Evolutionary conservation across 2,888 invertebrate genomes (phyloP).

Genomic region (Hypomecis punctinalis): DNA sequence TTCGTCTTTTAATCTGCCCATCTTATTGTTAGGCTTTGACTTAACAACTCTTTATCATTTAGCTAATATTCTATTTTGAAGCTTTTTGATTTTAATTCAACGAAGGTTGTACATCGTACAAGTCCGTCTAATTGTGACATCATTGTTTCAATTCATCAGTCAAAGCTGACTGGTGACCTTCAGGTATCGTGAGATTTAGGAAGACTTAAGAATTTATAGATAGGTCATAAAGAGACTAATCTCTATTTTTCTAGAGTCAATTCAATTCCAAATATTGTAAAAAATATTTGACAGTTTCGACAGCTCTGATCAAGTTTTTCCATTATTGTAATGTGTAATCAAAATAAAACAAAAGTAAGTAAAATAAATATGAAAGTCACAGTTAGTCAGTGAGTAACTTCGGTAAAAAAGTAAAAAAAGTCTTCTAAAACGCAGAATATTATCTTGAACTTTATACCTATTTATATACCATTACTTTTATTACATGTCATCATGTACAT

Average conservation of each 20-base stretch:
- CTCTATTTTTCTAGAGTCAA: neutral
- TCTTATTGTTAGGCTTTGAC: neutral
- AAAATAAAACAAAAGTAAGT: no score
- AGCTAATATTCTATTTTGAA: neutral
- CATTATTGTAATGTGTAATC: no score
- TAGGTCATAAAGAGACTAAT: conserved; percentile 2
- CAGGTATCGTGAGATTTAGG: conserved; percentile 49
- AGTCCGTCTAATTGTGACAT: conserved; percentile 75
- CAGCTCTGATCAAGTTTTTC: no score
- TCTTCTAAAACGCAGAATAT: no score
- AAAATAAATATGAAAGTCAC: no score
- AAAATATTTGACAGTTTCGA: no score
- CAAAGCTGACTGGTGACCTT: conserved; percentile 64
- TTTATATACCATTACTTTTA: no score
- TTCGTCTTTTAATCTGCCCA: no score
- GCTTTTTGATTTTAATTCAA: neutral
- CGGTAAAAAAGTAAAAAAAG: no score
- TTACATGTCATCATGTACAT: no score
- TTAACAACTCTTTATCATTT: neutral
- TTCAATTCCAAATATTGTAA: neutral
- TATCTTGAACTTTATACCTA: no score
- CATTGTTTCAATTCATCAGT: conserved; percentile 77
- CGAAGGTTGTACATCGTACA: conserved; percentile 28
- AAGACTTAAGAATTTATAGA: conserved; percentile 45
- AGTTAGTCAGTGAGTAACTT: no score